Evolutionary conservation across 1,140 invertebrate genomes (phyloP).

Genomic region (Halesus radiatus): DNA sequence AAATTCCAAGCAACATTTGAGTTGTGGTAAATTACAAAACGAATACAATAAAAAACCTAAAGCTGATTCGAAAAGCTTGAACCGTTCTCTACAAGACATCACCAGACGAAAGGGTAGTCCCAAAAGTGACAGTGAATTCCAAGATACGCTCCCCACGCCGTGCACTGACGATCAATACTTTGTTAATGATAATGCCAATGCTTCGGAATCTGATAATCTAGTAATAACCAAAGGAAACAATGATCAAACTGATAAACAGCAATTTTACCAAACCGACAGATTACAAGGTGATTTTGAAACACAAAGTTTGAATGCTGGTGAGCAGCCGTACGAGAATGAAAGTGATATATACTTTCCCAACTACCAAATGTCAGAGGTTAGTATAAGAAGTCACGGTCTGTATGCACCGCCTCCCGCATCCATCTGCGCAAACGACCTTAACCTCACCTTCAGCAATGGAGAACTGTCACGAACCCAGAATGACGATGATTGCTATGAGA

Average conservation of each 20-base stretch:
- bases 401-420: conserved; percentile 72
- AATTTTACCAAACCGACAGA: background rate
- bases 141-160: background rate
- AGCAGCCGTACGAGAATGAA: conserved; percentile 69
- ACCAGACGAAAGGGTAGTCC: conserved; percentile 10
- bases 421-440: conserved; percentile 68
- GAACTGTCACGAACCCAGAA: conserved; percentile 63
- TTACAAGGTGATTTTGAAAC: conserved; percentile 67
- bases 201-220: conserved; percentile 51
- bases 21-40: conserved; percentile 53
- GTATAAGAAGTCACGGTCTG: conserved; percentile 72
- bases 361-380: conserved; percentile 75
- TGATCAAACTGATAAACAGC: background rate
- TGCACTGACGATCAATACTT: conserved; percentile 34
- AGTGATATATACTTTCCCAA: conserved; percentile 73
- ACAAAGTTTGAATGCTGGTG: conserved; percentile 67
- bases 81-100: conserved; percentile 59
- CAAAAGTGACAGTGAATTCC: conserved; percentile 16
- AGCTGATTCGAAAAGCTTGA: conserved; percentile 35
- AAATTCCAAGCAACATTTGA: conserved; percentile 52
- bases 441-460: conserved; percentile 67
- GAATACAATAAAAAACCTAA: conserved; percentile 29
- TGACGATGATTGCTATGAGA: conserved; percentile 59
- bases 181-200: conserved; percentile 43
- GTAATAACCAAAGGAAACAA: conserved; percentile 1